A percentile compares a stretch with the other conserved stretches of the same genome.
Evolutionary conservation across 2,113 vertebrate species (phyloP).

Genomic region (Poeciliopsis occidentalis): DNA sequence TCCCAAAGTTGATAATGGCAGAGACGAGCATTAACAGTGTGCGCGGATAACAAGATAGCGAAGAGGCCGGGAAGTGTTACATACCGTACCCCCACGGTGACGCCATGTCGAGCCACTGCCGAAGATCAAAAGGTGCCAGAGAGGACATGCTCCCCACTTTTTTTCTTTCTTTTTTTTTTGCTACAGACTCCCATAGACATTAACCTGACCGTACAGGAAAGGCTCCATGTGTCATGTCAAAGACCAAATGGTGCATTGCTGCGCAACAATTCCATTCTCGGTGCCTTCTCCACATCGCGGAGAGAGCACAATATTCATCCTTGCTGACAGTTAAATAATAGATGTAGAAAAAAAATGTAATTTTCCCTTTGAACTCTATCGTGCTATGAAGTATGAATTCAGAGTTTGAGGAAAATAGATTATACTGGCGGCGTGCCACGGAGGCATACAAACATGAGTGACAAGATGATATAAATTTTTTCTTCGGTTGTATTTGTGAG

Average conservation of each 20-base stretch:
- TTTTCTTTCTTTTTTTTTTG: conserved; percentile 5
- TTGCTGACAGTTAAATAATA: conserved; percentile 79
- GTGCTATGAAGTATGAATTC: conserved; percentile 62
- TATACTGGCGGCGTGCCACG: conserved; percentile 43
- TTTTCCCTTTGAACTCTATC: conserved; percentile 70
- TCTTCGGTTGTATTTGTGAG: conserved; percentile 44
- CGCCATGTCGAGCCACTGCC: conserved; percentile 24
- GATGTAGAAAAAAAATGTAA: conserved; percentile 69
- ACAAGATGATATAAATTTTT: conserved; percentile 60
- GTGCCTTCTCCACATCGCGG: conserved; percentile 61
- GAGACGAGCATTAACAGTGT: conserved; percentile 31
- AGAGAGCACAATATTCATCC: conserved; percentile 69
- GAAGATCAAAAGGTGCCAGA: conserved; percentile 42
- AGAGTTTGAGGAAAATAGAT: conserved; percentile 66
- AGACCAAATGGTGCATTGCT: conserved; percentile 63
- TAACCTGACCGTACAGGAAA: conserved; percentile 46
- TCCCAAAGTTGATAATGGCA: conserved; percentile 44
- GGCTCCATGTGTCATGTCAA: conserved; percentile 47
- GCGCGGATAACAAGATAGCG: conserved; percentile 14
- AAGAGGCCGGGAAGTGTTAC: conserved; percentile 44
- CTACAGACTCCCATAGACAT: conserved; percentile 10
- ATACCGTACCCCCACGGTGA: conserved; percentile 5
- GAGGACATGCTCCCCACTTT: conserved; percentile 43
- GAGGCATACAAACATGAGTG: conserved; percentile 55
- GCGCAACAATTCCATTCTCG: conserved; percentile 44